phyloP scores from a whole-genome alignment of 2,888 invertebrate genomes.

The Heliconius sara region DNA sequence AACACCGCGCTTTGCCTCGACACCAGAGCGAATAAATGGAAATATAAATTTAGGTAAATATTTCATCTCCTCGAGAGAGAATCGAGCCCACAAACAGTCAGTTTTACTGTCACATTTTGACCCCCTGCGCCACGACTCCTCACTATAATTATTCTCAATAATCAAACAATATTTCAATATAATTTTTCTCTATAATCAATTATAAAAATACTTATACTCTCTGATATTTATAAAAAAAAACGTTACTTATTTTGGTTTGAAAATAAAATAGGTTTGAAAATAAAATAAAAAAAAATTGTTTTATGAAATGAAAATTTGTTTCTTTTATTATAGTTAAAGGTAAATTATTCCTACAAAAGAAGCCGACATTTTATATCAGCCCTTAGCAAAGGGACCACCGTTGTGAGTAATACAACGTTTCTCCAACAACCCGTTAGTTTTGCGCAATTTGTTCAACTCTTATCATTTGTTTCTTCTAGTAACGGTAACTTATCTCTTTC shows the following conservation, averaged over 20 bases:
- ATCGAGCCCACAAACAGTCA: too few relatives aligned
- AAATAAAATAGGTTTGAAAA: neutral
- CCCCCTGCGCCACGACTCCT: too few relatives aligned
- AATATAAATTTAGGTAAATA: too few relatives aligned
- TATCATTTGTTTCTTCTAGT: constrained; percentile 59
- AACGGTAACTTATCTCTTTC: constrained; percentile 53
- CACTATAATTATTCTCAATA: too few relatives aligned
- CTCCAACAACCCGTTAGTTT: constrained; percentile 66
- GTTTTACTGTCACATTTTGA: too few relatives aligned
- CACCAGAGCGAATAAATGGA: too few relatives aligned
- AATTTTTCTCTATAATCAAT: neutral
- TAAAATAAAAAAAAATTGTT: constrained; percentile 45
- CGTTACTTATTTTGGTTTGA: neutral
- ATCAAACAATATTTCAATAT: neutral
- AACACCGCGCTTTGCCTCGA: too few relatives aligned
- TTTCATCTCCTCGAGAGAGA: too few relatives aligned
- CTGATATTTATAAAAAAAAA: too few relatives aligned
- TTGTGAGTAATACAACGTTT: constrained; percentile 63
- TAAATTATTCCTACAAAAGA: constrained; percentile 64
- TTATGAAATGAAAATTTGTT: constrained; percentile 76
- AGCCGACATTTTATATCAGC: constrained; percentile 74
- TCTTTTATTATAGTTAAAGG: constrained; percentile 48
- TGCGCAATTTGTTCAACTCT: constrained; percentile 66
- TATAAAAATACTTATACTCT: neutral
- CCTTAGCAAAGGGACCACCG: constrained; percentile 66